Conservation (phyloP, 2,797 vertebrate species). For the Taenioides sp. region DNA sequence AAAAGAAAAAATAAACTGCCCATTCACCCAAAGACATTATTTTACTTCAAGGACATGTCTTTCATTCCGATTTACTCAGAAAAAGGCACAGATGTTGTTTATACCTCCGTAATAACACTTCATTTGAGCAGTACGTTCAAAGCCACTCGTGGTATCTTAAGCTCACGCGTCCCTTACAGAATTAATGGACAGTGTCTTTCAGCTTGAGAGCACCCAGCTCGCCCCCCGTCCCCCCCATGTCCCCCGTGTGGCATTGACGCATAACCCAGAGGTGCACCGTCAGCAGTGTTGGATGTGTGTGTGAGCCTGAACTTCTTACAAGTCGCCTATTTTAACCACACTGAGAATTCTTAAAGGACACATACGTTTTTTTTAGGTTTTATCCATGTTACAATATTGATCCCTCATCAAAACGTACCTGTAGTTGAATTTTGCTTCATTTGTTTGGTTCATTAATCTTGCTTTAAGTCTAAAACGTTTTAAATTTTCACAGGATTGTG, state of each 20-base stretch:
- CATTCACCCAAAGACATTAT: neutral
- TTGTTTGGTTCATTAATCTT: no score
- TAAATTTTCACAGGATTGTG: no score
- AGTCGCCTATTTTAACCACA: neutral
- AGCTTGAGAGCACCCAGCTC: slow-evolving; percentile 2
- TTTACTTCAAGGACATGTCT: slow-evolving; percentile 7
- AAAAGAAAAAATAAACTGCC: neutral
- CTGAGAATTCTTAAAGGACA: neutral
- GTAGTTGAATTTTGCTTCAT: no score
- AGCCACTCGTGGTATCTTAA: neutral
- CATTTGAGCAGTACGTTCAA: slow-evolving; percentile 4
- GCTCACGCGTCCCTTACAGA: slow-evolving; percentile 1
- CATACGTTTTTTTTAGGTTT: no score
- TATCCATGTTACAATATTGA: no score
- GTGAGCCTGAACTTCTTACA: slow-evolving; percentile 6
- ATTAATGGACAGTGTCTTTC: slow-evolving; percentile 15
- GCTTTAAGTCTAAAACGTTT: no score
- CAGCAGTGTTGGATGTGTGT: neutral
- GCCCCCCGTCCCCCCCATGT: neutral
- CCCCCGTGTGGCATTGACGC: slow-evolving; percentile 4
- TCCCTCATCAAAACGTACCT: no score
- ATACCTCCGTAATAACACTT: neutral
- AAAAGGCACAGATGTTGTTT: neutral
- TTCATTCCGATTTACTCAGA: neutral
- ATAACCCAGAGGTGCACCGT: slow-evolving; percentile 8